Evolutionary conservation across 2,888 invertebrate genomes (phyloP), one percentile per base, ranked within the genome.

Genomic region (Mylabris sibirica): DNA sequence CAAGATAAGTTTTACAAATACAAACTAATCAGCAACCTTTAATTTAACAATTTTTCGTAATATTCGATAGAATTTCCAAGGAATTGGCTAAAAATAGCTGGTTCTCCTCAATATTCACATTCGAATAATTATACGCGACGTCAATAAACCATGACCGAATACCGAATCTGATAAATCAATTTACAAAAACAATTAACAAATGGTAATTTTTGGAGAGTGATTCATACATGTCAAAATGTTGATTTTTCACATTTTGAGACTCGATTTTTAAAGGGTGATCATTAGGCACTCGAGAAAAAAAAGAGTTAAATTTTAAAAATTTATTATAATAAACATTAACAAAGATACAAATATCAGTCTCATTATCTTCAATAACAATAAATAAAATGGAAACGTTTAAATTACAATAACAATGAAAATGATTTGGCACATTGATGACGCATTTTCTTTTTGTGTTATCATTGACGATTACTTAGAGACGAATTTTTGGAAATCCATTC

Each of bases 321-420:
- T 30, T 30, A 30, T 30, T 30, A 8, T 6, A 6, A 30, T 30
- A 30, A 30, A 30, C 8, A 6, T 30, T 30, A 41, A 12, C 41
- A 20, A 49, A 49, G 5, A 9, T 20, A 49, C 20, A 49, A 49
- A 9, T 20, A 49, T 49, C 49, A 49, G 49, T 49, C 49, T 35
- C 12, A 34, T 61, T 64, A 20, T 60, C 59, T 60, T 14, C 14
- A 14, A 3, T 38, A n/a, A 44, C 6, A 57, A 61, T 61, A 63
- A 34, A 44, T 26, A 67, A 59, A 30, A 63, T 57, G 34, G 57
- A 61, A 0, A 38, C 24, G 26, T 41, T 60, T 20, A 62, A 60
- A 35, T 26, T 34, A 41, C 6, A 64, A 41, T 17, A 64, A 11
- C 5, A 62, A 26, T 20, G 59, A 34, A 20, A 64, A 59, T 53